phyloP scores from a whole-genome alignment of 2,113 vertebrate species.

The Sclerurus mexicanus region DNA sequence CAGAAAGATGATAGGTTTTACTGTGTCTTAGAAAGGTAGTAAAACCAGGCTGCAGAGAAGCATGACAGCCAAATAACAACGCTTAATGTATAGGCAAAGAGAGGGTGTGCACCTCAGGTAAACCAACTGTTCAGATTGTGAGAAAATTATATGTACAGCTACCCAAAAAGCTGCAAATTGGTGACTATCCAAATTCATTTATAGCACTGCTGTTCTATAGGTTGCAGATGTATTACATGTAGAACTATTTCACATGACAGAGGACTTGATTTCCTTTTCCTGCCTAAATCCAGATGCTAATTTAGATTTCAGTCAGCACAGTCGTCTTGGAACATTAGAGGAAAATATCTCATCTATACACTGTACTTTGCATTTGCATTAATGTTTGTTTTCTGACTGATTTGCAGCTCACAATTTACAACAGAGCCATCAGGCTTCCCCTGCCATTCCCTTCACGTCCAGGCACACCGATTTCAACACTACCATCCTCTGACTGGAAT shows the following conservation, averaged over 20 bases:
- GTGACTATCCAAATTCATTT: not conserved
- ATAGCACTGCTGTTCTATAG: not conserved
- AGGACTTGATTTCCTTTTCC: not conserved
- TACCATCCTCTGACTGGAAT: not conserved
- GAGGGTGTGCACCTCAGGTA: not conserved
- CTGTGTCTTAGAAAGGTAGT: not conserved
- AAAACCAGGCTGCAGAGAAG: not conserved
- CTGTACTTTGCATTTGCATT: not conserved
- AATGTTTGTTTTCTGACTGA: not conserved
- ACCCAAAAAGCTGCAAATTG: not conserved
- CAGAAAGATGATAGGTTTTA: not conserved
- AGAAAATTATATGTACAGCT: not conserved
- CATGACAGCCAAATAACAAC: not conserved
- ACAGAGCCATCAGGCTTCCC: constrained; percentile 69
- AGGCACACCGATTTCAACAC: not conserved
- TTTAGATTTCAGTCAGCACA: not conserved
- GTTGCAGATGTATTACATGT: not conserved
- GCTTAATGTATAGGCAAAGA: not conserved
- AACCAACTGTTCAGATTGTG: not conserved
- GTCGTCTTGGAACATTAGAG: not conserved
- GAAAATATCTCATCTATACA: not conserved
- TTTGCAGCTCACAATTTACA: constrained; percentile 73
- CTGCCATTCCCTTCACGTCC: constrained; percentile 68
- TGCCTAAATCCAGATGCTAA: not conserved
- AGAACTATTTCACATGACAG: not conserved